Conservation (phyloP, 2,797 vertebrate genomes). For the Tapera naevia region DNA sequence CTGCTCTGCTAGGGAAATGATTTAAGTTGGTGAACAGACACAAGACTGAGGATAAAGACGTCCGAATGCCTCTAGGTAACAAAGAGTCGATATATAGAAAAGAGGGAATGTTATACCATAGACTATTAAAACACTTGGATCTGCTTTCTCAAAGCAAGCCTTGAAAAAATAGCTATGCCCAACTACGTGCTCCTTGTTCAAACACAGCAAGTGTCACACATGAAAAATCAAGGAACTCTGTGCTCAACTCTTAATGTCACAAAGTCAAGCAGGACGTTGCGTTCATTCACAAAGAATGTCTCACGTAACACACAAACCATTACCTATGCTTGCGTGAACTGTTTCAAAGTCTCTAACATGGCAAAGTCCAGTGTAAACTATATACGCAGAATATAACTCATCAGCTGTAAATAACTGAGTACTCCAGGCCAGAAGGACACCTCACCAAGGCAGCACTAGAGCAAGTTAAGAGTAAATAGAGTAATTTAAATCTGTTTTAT, state of each 20-base stretch:
- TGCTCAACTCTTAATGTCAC: neutral
- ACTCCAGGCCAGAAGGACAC: neutral
- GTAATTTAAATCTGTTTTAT: neutral
- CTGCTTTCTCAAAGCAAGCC: neutral
- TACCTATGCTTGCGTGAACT: fast-evolving
- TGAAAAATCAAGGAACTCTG: neutral
- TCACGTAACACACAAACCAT: neutral
- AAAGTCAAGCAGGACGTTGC: neutral
- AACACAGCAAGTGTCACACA: neutral
- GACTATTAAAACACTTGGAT: neutral
- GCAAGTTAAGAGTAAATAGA: neutral
- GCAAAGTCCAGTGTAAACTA: neutral
- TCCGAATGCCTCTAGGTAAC: neutral
- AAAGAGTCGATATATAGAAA: neutral
- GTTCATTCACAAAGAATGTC: neutral
- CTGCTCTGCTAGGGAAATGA: neutral
- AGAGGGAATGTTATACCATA: neutral
- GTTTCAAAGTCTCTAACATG: neutral
- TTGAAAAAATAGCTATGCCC: fast-evolving
- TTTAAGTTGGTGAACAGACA: neutral
- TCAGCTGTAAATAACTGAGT: neutral
- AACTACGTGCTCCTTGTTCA: neutral
- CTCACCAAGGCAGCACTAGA: neutral
- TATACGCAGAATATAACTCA: fast-evolving
- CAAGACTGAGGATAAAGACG: neutral